Base-by-base conservation (phyloP, 2,888 invertebrate species). In the Pocota personata region DNA sequence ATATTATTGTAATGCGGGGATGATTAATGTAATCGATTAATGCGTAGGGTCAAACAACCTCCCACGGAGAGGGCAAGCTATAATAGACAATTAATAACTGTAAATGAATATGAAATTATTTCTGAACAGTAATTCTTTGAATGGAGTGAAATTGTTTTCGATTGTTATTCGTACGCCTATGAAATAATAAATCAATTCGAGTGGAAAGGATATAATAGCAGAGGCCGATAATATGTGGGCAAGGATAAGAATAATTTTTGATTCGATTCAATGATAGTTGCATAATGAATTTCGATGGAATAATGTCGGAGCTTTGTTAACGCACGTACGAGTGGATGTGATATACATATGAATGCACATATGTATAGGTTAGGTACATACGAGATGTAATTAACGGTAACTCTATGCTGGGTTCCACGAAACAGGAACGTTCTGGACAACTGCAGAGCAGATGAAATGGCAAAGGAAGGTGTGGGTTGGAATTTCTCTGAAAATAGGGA, bases 11-110 rank as follows among this genome's bases (percentile, higher is more conserved):
- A 72, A 79, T 79, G 40, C 37, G 66, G 30, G 35, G 37, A 37
- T 50, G 55, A 66, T 71, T 72, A 66, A 79, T 79, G 79, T 72
- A 50, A 73, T 79, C 79, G 72, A 72, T 79, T 79, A 48, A 40
- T 72, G 72, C 66, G 62, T 48, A 12, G 66, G 58, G 43, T 32
- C 46, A 57, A 32, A 8, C 19, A 19, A 62, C 50, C 57, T n/a
- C 55, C 55, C 24, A 32, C 55, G 7, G 7, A 5, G 37, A 21
- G 37, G 37, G 37, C 50, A 27, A 27, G 21, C 8, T 52, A 50
- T 58, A 62, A 69, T 24, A 60, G 77, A 60, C 67, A 69, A 69
- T 77, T 77, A 77, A 77, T 77, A 43, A 69, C 58, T 40, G 30
- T 60, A 52, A 60, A 52, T 77, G 67, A 69, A 77, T 60, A 40